These are phyloP conservation scores for Microtus richardsoni DNA, from an alignment of 2,113 vertebrate genomes.

Conservation along the genomic window DNA sequence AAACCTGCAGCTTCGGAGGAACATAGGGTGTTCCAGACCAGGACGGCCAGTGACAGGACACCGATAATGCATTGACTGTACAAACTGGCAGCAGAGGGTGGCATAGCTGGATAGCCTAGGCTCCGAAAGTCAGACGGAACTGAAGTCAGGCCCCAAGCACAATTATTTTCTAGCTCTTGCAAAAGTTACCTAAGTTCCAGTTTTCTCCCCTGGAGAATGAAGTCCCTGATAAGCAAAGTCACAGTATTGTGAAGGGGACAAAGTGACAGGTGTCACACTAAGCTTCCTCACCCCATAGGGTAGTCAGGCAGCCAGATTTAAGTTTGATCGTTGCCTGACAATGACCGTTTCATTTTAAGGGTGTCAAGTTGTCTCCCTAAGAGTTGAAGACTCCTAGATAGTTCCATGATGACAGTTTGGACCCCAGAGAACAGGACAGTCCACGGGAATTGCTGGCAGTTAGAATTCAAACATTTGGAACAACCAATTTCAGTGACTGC, in stretches of 20 bases:
- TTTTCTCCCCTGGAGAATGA: not conserved
- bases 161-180: not conserved
- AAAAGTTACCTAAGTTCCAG: not conserved
- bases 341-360: not conserved
- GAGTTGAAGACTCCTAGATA: not conserved
- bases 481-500: conserved; percentile 37
- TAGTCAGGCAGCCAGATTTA: not conserved
- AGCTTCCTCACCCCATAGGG: not conserved
- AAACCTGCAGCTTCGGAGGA: not conserved
- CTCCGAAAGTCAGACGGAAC: not conserved
- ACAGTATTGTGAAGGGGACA: not conserved
- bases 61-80: not conserved
- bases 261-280: not conserved
- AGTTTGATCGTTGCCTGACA: not conserved
- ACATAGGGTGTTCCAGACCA: not conserved
- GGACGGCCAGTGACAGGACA: not conserved
- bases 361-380: not conserved
- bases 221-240: not conserved
- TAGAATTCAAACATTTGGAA: not conserved
- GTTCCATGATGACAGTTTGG: not conserved
- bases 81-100: too few relatives aligned
- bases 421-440: rapidly evolving
- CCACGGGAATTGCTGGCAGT: not conserved
- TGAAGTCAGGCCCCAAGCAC: not conserved
- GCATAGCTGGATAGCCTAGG: too few relatives aligned